phyloP scores from a whole-genome alignment of 2,797 vertebrate species.

The Leptodactylus fallax region DNA sequence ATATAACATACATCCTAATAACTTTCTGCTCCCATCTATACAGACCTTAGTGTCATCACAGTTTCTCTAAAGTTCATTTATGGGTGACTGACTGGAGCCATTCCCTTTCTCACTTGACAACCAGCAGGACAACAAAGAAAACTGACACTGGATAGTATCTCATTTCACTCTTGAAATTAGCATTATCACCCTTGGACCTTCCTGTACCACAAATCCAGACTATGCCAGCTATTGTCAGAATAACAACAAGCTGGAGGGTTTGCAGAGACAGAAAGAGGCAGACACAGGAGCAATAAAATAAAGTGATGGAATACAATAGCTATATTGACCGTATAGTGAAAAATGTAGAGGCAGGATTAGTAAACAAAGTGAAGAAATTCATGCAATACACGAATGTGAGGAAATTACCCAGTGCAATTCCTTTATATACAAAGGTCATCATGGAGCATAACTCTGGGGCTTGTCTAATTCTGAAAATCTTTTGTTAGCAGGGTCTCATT shows the following conservation, averaged over 20 bases:
- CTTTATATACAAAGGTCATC: too few species aligned
- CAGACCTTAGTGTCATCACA: too few species aligned
- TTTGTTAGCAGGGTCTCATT: too few species aligned
- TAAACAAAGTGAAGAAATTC: background rate
- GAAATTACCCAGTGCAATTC: background rate
- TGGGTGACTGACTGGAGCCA: background rate
- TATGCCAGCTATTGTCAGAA: conserved; percentile 27
- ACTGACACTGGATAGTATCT: conserved; percentile 10
- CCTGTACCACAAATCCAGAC: conserved; percentile 8
- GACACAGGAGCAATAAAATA: conserved; percentile 6
- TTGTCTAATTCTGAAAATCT: too few species aligned
- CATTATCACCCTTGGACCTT: conserved; percentile 34
- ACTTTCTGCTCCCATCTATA: too few species aligned
- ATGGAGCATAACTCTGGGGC: too few species aligned
- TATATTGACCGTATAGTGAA: background rate
- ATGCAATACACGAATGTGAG: background rate
- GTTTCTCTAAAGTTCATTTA: background rate
- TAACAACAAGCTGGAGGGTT: background rate
- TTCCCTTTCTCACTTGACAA: conserved; percentile 4
- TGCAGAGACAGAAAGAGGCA: conserved; percentile 22
- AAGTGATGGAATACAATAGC: background rate
- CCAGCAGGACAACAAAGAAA: conserved; percentile 28
- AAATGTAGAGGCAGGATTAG: background rate
- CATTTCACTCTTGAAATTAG: conserved; percentile 29
- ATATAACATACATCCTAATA: too few species aligned